Evolutionary conservation across 2,888 invertebrate species (phyloP).

Genomic region (Pristionchus exspectatus): DNA sequence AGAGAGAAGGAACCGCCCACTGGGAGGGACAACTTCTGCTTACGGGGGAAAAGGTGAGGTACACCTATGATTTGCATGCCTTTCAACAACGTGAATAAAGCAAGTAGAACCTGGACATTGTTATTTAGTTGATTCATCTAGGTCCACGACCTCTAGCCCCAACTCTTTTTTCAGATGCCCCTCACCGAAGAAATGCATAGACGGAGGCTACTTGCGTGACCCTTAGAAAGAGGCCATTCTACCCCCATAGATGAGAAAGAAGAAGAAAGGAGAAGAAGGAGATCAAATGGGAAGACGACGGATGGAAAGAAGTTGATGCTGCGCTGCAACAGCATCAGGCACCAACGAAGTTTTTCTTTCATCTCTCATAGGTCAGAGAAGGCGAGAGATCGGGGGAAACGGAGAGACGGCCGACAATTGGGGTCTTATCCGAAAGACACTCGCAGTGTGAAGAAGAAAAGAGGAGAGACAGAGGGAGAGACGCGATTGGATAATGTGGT

Average conservation of each 20-base stretch:
- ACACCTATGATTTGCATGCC: too few species aligned
- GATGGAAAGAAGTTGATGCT: conserved; percentile 26
- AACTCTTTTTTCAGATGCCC: background rate
- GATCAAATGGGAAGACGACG: conserved; percentile 31
- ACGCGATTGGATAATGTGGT: conserved; percentile 46
- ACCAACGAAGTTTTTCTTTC: background rate
- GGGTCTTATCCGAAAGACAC: background rate
- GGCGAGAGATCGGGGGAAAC: background rate
- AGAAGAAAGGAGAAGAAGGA: background rate
- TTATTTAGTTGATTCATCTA: too few species aligned
- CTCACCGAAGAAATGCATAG: background rate
- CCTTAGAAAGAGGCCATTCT: background rate
- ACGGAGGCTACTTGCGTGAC: conserved; percentile 18
- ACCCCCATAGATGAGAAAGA: background rate
- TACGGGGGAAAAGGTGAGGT: too few species aligned
- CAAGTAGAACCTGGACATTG: background rate
- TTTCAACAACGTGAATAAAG: too few species aligned
- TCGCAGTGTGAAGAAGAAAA: background rate
- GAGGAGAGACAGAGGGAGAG: background rate
- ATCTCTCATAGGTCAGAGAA: background rate
- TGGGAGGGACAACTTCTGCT: background rate
- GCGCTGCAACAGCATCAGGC: conserved; percentile 30
- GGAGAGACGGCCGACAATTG: background rate
- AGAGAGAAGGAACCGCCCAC: conserved; percentile 1
- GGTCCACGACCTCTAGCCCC: too few species aligned